A percentile compares a stretch with the other conserved stretches of the same genome.
These are phyloP conservation scores for Virgularia gustaviana DNA, from an alignment of 92 coral and sea anemone genomes.

Conservation along the genomic window DNA sequence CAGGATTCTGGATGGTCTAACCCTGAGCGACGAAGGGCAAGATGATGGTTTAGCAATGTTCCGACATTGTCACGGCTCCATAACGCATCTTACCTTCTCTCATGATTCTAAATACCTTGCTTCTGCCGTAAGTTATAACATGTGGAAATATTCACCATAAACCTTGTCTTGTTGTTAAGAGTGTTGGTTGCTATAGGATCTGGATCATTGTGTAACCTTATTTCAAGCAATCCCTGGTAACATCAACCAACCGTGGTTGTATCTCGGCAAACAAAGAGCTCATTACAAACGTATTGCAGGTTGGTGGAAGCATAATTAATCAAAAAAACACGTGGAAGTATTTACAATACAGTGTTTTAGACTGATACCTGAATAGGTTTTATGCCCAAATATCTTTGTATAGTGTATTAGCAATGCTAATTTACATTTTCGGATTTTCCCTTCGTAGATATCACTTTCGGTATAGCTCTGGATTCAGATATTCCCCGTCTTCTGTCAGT, in stretches of 20 bases:
- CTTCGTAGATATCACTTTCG: conserved; percentile 74
- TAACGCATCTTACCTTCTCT: conserved; percentile 88
- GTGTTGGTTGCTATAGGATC: conserved; percentile 72
- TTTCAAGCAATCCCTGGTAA: conserved; percentile 72
- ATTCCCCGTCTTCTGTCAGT: conserved; percentile 79
- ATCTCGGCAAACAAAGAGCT: conserved; percentile 92
- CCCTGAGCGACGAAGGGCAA: conserved; percentile 83
- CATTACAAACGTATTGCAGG: conserved; percentile 85
- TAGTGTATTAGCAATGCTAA: not conserved
- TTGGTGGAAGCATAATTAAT: too few relatives aligned
- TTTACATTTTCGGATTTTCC: too few relatives aligned
- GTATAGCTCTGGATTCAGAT: conserved; percentile 79
- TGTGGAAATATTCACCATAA: not conserved
- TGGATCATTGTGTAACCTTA: conserved; percentile 88
- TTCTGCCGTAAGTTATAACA: conserved; percentile 70
- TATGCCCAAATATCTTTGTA: not conserved
- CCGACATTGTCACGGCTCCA: conserved; percentile 84
- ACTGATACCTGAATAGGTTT: not conserved
- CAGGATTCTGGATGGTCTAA: conserved; percentile 75
- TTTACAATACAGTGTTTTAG: too few relatives aligned
- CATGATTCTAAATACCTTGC: conserved; percentile 89
- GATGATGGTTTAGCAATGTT: conserved; percentile 87
- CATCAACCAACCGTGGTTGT: conserved; percentile 76
- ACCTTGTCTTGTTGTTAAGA: not conserved
- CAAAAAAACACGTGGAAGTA: too few relatives aligned